phyloP scores from a whole-genome alignment of 92 coral and sea anemone species.

The Muricea muricata region DNA sequence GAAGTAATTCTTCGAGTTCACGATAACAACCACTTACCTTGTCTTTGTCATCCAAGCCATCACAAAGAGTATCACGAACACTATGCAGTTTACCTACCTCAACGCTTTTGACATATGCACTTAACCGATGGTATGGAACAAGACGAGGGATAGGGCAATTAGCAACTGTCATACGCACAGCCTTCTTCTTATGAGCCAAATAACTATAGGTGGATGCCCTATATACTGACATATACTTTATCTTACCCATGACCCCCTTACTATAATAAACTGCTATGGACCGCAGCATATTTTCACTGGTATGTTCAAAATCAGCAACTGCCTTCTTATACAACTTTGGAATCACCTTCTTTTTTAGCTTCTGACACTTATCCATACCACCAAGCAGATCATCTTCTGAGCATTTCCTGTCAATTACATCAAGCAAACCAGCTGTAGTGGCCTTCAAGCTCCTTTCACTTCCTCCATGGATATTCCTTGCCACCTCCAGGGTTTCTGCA shows the following conservation, averaged over 20 bases:
- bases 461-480: too few relatives aligned
- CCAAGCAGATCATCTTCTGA: too few relatives aligned
- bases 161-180: neutral
- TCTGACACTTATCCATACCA: neutral
- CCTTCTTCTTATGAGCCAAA: too few relatives aligned
- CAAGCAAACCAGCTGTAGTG: too few relatives aligned
- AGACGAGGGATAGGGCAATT: neutral
- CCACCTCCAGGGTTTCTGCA: too few relatives aligned
- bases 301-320: conserved; percentile 31
- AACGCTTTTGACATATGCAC: neutral
- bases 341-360: conserved; percentile 29
- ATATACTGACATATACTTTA: conserved; percentile 46
- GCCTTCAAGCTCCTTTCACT: too few relatives aligned
- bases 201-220: neutral
- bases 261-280: conserved; percentile 46
- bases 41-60: neutral
- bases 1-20: neutral
- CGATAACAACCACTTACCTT: neutral
- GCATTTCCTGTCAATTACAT: too few relatives aligned
- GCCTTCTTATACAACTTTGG: conserved; percentile 40
- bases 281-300: conserved; percentile 47
- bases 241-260: conserved; percentile 52
- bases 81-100: neutral
- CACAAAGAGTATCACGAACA: neutral
- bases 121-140: neutral